phyloP scores from a whole-genome alignment of 2,113 vertebrate genomes.

The Terrapene triunguis region DNA sequence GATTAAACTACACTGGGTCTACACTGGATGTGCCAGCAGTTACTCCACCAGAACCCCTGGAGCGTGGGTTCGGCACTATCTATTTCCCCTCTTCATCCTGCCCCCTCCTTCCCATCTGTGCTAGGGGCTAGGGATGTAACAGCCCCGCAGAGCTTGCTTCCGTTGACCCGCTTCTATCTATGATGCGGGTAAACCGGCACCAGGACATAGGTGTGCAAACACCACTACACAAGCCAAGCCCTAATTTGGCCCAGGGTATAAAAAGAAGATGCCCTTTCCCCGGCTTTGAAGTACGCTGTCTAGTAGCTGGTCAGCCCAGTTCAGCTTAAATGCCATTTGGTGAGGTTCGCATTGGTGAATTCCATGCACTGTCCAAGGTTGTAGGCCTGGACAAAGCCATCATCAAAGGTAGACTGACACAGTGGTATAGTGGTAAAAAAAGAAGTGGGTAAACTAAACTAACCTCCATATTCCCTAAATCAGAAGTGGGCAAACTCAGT shows the following conservation, averaged over 20 bases:
- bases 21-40: not conserved
- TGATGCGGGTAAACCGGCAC: not conserved
- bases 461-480: not conserved
- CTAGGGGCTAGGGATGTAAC: not conserved
- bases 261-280: not conserved
- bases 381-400: not conserved
- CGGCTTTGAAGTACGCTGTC: not conserved
- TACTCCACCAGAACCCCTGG: not conserved
- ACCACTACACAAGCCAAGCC: not conserved
- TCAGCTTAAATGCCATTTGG: not conserved
- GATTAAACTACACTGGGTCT: not conserved
- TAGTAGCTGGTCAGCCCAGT: not conserved
- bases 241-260: not conserved
- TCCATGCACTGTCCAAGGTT: not conserved
- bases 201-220: not conserved
- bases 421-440: not conserved
- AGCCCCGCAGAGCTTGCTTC: not conserved
- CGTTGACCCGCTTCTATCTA: not conserved
- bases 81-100: not conserved
- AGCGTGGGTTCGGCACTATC: not conserved
- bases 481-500: not conserved
- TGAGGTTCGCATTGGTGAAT: not conserved
- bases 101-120: not conserved
- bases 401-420: not conserved
- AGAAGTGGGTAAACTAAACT: not conserved